Conservation (phyloP, 2,888 invertebrate species). For the Lochmaea capreae region DNA sequence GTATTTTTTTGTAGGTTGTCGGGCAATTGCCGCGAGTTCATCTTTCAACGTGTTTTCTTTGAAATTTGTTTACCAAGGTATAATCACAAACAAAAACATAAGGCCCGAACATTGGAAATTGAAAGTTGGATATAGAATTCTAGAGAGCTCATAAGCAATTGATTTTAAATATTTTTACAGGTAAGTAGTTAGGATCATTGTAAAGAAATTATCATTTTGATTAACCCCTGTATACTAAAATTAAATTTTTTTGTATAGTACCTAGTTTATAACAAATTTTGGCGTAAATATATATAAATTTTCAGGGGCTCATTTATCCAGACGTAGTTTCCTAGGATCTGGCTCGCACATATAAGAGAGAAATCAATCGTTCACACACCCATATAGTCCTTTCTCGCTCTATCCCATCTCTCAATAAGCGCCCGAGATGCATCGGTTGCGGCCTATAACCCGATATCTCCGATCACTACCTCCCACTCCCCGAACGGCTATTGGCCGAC, state of each 20-base stretch:
- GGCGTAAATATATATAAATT: background rate
- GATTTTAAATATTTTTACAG: no score
- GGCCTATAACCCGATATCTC: slow-evolving; percentile 60
- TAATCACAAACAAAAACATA: background rate
- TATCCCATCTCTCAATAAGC: slow-evolving; percentile 43
- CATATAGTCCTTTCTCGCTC: slow-evolving; percentile 35
- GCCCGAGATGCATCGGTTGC: slow-evolving; percentile 57
- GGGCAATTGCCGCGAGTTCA: slow-evolving; percentile 33
- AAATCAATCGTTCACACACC: slow-evolving; percentile 46
- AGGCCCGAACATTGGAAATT: background rate
- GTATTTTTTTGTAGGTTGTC: slow-evolving; percentile 32
- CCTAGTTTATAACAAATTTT: no score
- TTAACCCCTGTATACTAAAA: no score
- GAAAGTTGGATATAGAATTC: no score
- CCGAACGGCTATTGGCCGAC: slow-evolving; percentile 68
- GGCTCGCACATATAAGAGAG: slow-evolving; percentile 34
- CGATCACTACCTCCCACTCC: slow-evolving; percentile 54
- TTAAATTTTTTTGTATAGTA: no score
- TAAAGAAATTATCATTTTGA: no score
- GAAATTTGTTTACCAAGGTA: slow-evolving; percentile 20
- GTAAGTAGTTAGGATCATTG: no score
- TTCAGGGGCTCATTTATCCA: background rate
- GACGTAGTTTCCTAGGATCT: background rate
- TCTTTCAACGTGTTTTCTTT: slow-evolving; percentile 30
- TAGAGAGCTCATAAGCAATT: no score